A percentile compares a stretch with the other conserved stretches of the same genome.
These are phyloP conservation scores for Spisula subtruncata DNA, from an alignment of 2,888 invertebrate species.

Conservation along the genomic window DNA sequence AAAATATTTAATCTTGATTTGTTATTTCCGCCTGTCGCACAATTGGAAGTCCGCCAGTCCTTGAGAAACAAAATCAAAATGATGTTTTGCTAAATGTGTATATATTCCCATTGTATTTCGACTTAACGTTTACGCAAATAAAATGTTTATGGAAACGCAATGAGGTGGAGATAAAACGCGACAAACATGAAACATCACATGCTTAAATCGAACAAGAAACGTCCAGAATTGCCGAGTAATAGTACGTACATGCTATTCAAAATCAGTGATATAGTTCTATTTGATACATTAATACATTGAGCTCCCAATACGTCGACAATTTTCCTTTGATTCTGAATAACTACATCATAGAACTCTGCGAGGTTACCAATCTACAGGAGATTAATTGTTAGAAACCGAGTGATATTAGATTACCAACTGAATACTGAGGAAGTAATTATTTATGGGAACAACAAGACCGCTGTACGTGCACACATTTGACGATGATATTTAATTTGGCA, in stretches of 20 bases:
- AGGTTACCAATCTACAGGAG: slow-evolving; percentile 8
- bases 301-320: not conserved
- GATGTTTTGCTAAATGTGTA: too few species aligned
- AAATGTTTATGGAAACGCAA: too few species aligned
- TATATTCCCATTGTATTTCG: too few species aligned
- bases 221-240: not conserved
- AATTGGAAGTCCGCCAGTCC: too few species aligned
- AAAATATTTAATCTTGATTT: too few species aligned
- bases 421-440: not conserved
- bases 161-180: too few species aligned
- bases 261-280: not conserved
- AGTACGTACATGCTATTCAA: not conserved
- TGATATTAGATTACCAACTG: not conserved
- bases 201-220: not conserved
- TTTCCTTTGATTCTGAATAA: not conserved
- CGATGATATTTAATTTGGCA: not conserved
- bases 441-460: not conserved
- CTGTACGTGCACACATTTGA: not conserved
- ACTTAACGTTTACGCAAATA: too few species aligned
- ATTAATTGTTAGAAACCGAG: slow-evolving; percentile 1
- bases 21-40: too few species aligned
- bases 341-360: not conserved
- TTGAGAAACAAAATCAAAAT: too few species aligned
- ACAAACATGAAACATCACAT: too few species aligned
- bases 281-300: not conserved